Percentiles rank a stretch among this genome's conserved stretches.
Conservation (phyloP, 2,888 invertebrate species). For the Calameuta filiformis region DNA sequence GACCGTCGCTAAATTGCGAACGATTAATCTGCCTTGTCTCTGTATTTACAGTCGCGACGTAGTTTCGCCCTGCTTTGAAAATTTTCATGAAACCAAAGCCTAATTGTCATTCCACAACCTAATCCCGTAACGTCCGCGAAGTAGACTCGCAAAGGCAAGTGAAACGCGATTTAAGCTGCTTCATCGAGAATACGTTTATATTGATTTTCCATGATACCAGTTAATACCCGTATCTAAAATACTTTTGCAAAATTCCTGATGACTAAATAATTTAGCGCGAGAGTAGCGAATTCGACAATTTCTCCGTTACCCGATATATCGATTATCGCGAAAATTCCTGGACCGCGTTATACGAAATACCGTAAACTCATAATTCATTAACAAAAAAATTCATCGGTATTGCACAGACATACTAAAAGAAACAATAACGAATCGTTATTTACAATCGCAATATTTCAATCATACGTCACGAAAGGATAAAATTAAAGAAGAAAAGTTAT, state of each 20-base stretch:
- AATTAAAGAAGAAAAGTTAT: not conserved
- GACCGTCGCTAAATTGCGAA: not conserved
- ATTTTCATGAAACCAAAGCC: not conserved
- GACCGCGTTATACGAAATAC: not conserved
- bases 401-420: not conserved
- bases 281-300: not conserved
- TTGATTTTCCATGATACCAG: not conserved
- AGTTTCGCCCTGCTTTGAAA: not conserved
- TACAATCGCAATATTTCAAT: not conserved
- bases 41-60: not conserved
- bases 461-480: not conserved
- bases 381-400: not conserved
- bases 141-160: not conserved
- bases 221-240: not conserved
- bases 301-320: not conserved
- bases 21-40: not conserved
- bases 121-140: not conserved
- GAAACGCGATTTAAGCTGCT: not conserved
- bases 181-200: not conserved
- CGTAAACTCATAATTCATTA: not conserved
- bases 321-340: not conserved
- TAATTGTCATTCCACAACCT: not conserved
- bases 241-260: not conserved
- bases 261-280: not conserved
- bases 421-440: not conserved